Percentiles rank a stretch among this genome's conserved stretches.
These are phyloP conservation scores for Sinohyriopsis cumingii DNA, from an alignment of 2,888 invertebrate species.

Conservation along the genomic window DNA sequence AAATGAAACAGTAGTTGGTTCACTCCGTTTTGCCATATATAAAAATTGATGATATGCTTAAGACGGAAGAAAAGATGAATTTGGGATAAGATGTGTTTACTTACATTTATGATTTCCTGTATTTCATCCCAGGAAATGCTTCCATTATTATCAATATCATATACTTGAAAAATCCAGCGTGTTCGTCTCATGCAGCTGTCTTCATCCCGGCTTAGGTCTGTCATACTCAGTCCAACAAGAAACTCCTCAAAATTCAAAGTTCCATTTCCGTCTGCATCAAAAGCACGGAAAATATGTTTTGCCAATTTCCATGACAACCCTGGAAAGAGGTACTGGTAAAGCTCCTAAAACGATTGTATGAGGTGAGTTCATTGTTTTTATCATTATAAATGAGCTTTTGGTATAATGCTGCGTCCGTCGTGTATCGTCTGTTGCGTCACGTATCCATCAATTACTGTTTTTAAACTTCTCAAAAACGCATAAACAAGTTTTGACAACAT, in stretches of 20 bases:
- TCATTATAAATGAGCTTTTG: too few species aligned
- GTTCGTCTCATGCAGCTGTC: slow-evolving; percentile 14
- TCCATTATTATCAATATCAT: slow-evolving; percentile 33
- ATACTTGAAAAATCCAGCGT: slow-evolving; percentile 34
- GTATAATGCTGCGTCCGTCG: too few species aligned
- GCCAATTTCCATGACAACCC: slow-evolving; percentile 8
- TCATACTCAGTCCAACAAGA: slow-evolving; percentile 34
- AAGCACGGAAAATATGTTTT: slow-evolving; percentile 27
- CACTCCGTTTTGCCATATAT: too few species aligned
- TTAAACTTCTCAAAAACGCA: too few species aligned
- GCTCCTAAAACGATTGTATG: too few species aligned
- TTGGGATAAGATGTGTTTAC: not conserved
- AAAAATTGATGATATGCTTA: not conserved
- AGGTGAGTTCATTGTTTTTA: too few species aligned
- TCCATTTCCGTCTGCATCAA: slow-evolving; percentile 32
- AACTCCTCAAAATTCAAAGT: slow-evolving; percentile 37
- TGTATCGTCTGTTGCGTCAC: too few species aligned
- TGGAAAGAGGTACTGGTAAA: too few species aligned
- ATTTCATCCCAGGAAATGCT: slow-evolving; percentile 36
- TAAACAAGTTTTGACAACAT: too few species aligned
- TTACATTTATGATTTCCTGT: slow-evolving; percentile 28
- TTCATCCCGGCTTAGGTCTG: slow-evolving; percentile 18
- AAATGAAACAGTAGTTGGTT: too few species aligned
- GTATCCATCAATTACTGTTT: too few species aligned
- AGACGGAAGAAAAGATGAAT: not conserved